Conservation (phyloP, 1,140 invertebrate genomes). For the Cataglyphis hispanica region DNA sequence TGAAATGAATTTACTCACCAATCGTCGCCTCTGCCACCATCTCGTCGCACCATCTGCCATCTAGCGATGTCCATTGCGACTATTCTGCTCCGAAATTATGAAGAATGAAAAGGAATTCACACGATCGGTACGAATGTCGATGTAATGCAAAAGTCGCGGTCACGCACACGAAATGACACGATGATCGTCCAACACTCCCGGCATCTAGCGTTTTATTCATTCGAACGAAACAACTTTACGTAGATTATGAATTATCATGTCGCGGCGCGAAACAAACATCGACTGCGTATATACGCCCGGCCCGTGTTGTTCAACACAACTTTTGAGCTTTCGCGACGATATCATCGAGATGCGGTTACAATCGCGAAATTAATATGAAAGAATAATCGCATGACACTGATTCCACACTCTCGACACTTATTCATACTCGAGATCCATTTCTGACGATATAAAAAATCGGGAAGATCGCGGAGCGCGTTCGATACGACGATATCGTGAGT, state of each 20-base stretch:
- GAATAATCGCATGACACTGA: not conserved
- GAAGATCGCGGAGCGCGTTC: not conserved
- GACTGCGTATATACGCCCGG: not conserved
- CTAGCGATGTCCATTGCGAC: too few species aligned
- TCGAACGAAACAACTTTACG: not conserved
- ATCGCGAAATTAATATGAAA: not conserved
- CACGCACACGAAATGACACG: not conserved
- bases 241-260: not conserved
- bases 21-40: too few species aligned
- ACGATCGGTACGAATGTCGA: not conserved
- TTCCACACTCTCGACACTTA: not conserved
- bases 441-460: not conserved
- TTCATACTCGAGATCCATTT: not conserved
- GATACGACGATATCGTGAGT: not conserved
- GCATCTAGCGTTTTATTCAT: too few species aligned
- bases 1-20: constrained; percentile 9
- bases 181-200: not conserved
- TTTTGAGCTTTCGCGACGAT: too few species aligned
- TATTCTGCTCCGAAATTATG: too few species aligned
- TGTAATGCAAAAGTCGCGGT: not conserved
- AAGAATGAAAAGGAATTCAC: not conserved
- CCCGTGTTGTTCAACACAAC: too few species aligned
- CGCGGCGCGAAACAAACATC: not conserved
- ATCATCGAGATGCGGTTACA: not conserved
- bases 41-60: too few species aligned